Conservation (phyloP, 30 jellyfish, hydroid and myxozoan species). For the Clytia hemisphaerica region DNA sequence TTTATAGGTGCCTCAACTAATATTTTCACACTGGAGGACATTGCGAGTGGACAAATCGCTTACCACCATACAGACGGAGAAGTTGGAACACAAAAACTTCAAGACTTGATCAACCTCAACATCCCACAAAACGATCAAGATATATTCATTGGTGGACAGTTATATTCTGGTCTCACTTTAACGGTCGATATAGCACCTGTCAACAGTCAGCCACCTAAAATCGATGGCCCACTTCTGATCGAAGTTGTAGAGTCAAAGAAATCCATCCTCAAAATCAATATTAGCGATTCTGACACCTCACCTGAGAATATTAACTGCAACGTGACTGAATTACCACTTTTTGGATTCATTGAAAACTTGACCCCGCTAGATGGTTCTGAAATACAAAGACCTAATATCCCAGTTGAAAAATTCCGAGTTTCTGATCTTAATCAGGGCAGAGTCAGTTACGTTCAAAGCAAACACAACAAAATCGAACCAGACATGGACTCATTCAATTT, state of each 20-base stretch:
- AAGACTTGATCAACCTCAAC: conserved; percentile 47
- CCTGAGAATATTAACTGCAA: conserved; percentile 45
- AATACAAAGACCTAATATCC: conserved; percentile 36
- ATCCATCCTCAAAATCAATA: conserved; percentile 29
- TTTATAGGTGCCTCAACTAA: conserved; percentile 50
- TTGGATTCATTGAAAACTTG: conserved; percentile 62
- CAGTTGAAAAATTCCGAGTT: conserved; percentile 37
- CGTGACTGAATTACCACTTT: conserved; percentile 46
- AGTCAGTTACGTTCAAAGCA: conserved; percentile 74
- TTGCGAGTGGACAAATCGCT: conserved; percentile 55
- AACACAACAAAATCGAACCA: conserved; percentile 75
- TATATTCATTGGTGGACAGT: conserved; percentile 69
- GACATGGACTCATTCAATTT: conserved; percentile 52
- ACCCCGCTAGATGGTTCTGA: conserved; percentile 88
- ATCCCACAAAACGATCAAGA: conserved; percentile 72
- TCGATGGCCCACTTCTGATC: conserved; percentile 36
- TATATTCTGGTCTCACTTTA: conserved; percentile 43
- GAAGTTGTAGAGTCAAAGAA: conserved; percentile 69
- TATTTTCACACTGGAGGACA: conserved; percentile 61
- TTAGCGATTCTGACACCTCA: conserved; percentile 77
- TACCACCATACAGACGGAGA: conserved; percentile 92
- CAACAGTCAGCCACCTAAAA: conserved; percentile 75
- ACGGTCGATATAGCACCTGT: conserved; percentile 63
- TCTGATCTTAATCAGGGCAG: conserved; percentile 46
- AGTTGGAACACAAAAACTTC: conserved; percentile 48